These are phyloP conservation scores for Caradrina kadenii DNA, from an alignment of 2,888 invertebrate species.

Conservation along the genomic window DNA sequence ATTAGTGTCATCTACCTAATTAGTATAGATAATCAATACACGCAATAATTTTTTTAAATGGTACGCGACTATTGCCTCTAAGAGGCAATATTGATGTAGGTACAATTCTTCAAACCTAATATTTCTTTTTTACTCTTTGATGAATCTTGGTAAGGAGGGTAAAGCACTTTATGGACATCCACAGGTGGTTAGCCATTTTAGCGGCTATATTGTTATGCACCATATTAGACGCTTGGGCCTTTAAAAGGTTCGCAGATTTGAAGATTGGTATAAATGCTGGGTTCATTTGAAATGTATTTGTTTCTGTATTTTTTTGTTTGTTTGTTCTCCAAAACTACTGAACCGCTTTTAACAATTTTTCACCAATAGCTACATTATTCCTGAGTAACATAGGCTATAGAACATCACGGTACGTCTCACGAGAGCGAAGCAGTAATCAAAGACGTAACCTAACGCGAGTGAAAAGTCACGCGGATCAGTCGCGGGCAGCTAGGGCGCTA, in stretches of 20 bases:
- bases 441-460: too few species aligned
- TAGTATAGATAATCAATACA: too few species aligned
- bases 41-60: neutral
- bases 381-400: too few species aligned
- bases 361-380: too few species aligned
- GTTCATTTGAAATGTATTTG: neutral
- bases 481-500: too few species aligned
- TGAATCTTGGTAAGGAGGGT: slow-evolving; percentile 51
- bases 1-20: too few species aligned
- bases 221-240: slow-evolving; percentile 44
- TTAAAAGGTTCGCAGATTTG: slow-evolving; percentile 23
- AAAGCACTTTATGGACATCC: slow-evolving; percentile 65
- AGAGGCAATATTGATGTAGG: slow-evolving; percentile 25
- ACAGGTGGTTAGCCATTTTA: slow-evolving; percentile 77
- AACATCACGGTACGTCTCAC: too few species aligned
- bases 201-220: slow-evolving; percentile 54
- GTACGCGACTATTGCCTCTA: slow-evolving; percentile 3
- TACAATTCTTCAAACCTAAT: neutral
- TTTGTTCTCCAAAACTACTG: too few species aligned
- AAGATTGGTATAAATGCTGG: slow-evolving; percentile 7
- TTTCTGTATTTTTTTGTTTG: too few species aligned
- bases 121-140: slow-evolving; percentile 45
- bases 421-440: too few species aligned
- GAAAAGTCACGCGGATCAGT: too few species aligned
- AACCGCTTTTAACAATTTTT: too few species aligned